These are phyloP conservation scores for Parazoanthus darwini DNA, from an alignment of 92 coral and sea anemone species.

Conservation along the genomic window DNA sequence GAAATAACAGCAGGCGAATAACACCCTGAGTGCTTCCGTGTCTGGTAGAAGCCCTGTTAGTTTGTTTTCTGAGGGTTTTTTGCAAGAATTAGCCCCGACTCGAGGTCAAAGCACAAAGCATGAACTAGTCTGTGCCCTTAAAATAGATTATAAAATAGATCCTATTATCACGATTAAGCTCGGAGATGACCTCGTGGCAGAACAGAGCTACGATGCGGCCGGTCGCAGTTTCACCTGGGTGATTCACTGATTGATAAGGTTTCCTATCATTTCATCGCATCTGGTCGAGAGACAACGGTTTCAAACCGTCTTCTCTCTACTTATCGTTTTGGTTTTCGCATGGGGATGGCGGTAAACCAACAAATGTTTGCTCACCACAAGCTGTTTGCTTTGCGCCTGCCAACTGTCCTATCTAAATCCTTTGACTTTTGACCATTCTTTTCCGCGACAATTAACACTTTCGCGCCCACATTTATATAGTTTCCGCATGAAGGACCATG, in stretches of 20 bases:
- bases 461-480: slow-evolving; percentile 33
- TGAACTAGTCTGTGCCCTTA: neutral
- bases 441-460: slow-evolving; percentile 43
- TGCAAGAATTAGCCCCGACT: too few species aligned
- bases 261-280: slow-evolving; percentile 36
- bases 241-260: slow-evolving; percentile 31
- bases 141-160: slow-evolving; percentile 25
- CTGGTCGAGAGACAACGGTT: slow-evolving; percentile 28
- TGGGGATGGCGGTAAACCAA: slow-evolving; percentile 24
- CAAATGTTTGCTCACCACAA: slow-evolving; percentile 5
- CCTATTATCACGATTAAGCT: neutral
- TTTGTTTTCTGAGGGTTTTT: neutral
- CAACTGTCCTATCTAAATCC: slow-evolving; percentile 18
- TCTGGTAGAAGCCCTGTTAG: neutral
- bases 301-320: neutral
- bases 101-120: neutral
- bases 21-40: too few species aligned
- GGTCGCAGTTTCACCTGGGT: neutral
- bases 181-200: neutral
- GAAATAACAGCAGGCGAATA: too few species aligned
- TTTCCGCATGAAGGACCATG: neutral
- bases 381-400: slow-evolving; percentile 13
- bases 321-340: slow-evolving; percentile 8
- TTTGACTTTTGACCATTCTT: slow-evolving; percentile 7
- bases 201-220: neutral